Conservation (phyloP, 2,797 vertebrate genomes). For the Betta splendens region DNA sequence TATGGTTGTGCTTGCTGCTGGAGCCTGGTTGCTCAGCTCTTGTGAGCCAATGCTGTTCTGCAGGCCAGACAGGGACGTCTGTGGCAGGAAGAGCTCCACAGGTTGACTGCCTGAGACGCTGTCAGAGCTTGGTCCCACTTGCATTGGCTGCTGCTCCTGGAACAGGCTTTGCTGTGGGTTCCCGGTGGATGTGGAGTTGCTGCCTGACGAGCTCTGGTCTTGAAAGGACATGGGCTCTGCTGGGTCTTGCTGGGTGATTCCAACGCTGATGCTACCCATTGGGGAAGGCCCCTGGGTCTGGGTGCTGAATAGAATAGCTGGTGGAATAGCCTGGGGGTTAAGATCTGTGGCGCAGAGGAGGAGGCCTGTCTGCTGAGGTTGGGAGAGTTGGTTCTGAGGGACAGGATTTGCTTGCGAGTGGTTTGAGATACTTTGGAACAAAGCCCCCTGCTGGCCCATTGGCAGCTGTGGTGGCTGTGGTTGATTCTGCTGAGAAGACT, state of each 20-base stretch:
- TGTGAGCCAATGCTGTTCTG: conserved; percentile 89
- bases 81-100: conserved; percentile 92
- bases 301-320: conserved; percentile 86
- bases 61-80: conserved; percentile 90
- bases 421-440: conserved; percentile 79
- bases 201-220: conserved; percentile 84
- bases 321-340: conserved; percentile 80
- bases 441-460: conserved; percentile 72
- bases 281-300: conserved; percentile 76
- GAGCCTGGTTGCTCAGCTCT: conserved; percentile 87
- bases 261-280: conserved; percentile 78
- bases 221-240: conserved; percentile 94
- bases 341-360: conserved; percentile 89
- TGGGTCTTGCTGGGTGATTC: conserved; percentile 86
- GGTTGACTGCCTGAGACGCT: conserved; percentile 87
- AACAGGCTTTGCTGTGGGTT: conserved; percentile 86
- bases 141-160: conserved; percentile 95
- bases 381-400: conserved; percentile 75
- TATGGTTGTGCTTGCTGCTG: conserved; percentile 81
- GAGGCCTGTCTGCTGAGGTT: conserved; percentile 83
- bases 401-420: conserved; percentile 68
- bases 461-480: conserved; percentile 71
- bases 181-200: conserved; percentile 65
- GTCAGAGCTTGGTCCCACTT: conserved; percentile 88
- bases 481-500: conserved; percentile 75